phyloP scores from a whole-genome alignment of 2,888 invertebrate genomes.

The Apamea epomidion region DNA sequence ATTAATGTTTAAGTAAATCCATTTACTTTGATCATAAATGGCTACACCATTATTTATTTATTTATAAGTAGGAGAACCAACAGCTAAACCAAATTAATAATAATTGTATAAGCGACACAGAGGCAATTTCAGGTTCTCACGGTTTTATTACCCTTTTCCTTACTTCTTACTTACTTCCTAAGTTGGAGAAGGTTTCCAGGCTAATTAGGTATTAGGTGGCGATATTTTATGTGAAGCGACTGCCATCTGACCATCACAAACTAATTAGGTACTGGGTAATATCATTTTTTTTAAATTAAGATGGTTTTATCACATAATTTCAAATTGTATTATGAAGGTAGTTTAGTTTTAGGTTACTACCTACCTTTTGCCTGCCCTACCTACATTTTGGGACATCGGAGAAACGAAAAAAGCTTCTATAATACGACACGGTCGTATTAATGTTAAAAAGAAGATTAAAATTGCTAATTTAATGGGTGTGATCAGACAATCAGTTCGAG shows the following conservation, averaged over 20 bases:
- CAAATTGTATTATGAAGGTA: not conserved
- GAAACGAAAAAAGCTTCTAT: not conserved
- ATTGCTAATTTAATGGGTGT: not conserved
- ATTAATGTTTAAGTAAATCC: not conserved
- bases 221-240: not conserved
- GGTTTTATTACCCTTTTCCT: not conserved
- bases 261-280: not conserved
- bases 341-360: not conserved
- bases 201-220: not conserved
- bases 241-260: not conserved
- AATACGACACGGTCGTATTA: not conserved
- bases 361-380: too few species aligned
- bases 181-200: not conserved
- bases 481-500: not conserved
- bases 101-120: too few species aligned
- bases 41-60: not conserved
- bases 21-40: constrained; percentile 7
- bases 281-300: not conserved
- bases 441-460: not conserved
- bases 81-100: too few species aligned
- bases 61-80: too few species aligned
- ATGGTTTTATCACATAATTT: not conserved
- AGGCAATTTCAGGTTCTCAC: too few species aligned
- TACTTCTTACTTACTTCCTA: too few species aligned
- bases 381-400: not conserved